Conservation (phyloP, 2,888 invertebrate species). For the Lithosia quadra region DNA sequence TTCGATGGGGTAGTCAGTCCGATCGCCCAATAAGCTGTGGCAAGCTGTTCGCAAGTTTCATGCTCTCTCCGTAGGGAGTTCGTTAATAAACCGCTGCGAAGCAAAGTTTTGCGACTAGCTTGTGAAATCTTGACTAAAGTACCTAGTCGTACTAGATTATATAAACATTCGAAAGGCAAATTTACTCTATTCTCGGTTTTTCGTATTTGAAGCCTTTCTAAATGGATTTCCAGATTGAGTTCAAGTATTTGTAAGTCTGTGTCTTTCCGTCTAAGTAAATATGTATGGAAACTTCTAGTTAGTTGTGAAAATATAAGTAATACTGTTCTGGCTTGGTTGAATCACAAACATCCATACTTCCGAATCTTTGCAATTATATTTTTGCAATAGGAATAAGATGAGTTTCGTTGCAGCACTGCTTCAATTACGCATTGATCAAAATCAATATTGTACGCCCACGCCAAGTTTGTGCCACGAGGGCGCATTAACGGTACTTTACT, state of each 20-base stretch:
- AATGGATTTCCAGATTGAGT: background rate
- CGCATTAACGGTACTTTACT: background rate
- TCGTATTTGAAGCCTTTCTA: background rate
- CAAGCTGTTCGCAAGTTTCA: slow-evolving; percentile 52
- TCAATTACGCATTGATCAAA: background rate
- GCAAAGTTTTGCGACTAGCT: slow-evolving; percentile 38
- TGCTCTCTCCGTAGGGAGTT: slow-evolving; percentile 43
- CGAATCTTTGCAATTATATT: too few relatives aligned
- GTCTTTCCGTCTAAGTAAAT: background rate
- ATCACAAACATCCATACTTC: background rate
- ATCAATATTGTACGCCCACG: background rate
- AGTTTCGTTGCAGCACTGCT: background rate
- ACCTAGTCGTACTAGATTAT: slow-evolving; percentile 1
- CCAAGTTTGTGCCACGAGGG: background rate
- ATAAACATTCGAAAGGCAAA: slow-evolving; percentile 1
- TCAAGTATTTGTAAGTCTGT: background rate
- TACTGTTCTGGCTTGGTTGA: background rate
- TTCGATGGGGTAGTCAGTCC: slow-evolving; percentile 49
- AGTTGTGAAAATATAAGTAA: too few relatives aligned
- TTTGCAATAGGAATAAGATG: background rate
- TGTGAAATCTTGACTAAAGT: slow-evolving; percentile 21
- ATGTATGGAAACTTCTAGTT: background rate
- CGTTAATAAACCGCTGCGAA: slow-evolving; percentile 54
- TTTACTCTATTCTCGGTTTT: background rate
- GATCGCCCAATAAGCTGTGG: slow-evolving; percentile 48